Evolutionary conservation across 2,888 invertebrate genomes (phyloP), one percentile per base, ranked within the genome.

Genomic region (Therioaphis trifolii): DNA sequence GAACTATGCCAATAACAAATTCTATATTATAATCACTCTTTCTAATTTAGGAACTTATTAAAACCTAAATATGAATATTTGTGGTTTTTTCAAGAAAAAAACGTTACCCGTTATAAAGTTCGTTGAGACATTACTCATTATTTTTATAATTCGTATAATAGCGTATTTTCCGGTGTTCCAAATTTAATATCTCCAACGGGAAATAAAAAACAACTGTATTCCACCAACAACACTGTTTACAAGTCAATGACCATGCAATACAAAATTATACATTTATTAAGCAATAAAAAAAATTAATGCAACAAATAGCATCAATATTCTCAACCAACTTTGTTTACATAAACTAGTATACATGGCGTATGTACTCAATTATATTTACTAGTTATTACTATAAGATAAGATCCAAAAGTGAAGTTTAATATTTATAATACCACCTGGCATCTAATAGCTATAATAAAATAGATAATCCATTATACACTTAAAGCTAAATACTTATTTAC

Each of bases 171-270:
- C 18, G n/a, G 24, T n/a, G 12, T 18, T 61, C 27, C n/a, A 43
- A 61, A 76, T 76, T 61, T 43, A 76, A 55, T 76, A 61, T 46
- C 12, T 61, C 43, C n/a, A 61, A 61, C 58, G 61, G 35, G 43
- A 61, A 76, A 76, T 46, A 7, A 76, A n/a, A 58, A 75, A 77
- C 63, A 21, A 58, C 9, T 40, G 40, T 66, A 58, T 77, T 77
- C 40, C 15, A 29, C 43, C 24, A 1, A 0, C 29, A 29, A 29
- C n/a, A 12, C 35, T 75, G 24, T 40, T 61, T 76, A 61, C n/a
- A n/a, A 27, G 43, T 43, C 61, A 61, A 75, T 61, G 43, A 61
- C 46, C 21, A 63, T 15, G 46, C 12, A 27, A 49, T 15, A 27
- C 43, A 3, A 43, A 71, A 43, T 43, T 12, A 58, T 24, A 43